Evolutionary conservation across 1,140 invertebrate genomes (phyloP), one percentile per base, ranked within the genome.

Genomic region (Theocolax elegans): DNA sequence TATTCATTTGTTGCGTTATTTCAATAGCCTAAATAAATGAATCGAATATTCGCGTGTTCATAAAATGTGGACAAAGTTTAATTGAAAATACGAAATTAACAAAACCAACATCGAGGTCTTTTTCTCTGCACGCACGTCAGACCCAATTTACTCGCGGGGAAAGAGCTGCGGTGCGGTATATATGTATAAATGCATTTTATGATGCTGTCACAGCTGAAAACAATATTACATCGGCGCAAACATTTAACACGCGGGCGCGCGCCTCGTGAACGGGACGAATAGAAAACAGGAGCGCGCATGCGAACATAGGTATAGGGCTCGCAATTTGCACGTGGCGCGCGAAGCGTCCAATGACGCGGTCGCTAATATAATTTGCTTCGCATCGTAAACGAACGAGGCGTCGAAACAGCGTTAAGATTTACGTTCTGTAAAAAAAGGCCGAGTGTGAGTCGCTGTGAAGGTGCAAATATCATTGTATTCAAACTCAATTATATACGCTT

Each of bases 331-430:
- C 54, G 54, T 40, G 54, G 2, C 40, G 54, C 19, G 15, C 54
- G 35, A 9, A 19, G 31, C 35, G 9, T 6, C 19, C 31, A 42
- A 40, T 58, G 35, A 58, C 54, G 8, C 54, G 25, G 54, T 3
- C 40, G 10, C 40, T 54, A 15, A 25, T 58, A 58, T 58, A 58
- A 58, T 58, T 58, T 35, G 54, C n/a, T 23, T 17, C 35, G 17
- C 31, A n/a, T 58, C 54, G 54, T 58, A 58, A 58, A 58, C 31
- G 54, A 17, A 6, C 54, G 54, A 31, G 25, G 51, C 51, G 51
- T 54, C 51, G 54, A 58, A 58, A 58, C 54, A 31, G 35, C 54
- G 54, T 35, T 58, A 58, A 58, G 54, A 58, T 58, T 58, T 58
- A 58, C 19, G 54, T 23, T 58, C 31, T 12, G 54, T 31, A 6